Conservation (phyloP, 2,113 vertebrate genomes). For the Eurypyga helias region DNA sequence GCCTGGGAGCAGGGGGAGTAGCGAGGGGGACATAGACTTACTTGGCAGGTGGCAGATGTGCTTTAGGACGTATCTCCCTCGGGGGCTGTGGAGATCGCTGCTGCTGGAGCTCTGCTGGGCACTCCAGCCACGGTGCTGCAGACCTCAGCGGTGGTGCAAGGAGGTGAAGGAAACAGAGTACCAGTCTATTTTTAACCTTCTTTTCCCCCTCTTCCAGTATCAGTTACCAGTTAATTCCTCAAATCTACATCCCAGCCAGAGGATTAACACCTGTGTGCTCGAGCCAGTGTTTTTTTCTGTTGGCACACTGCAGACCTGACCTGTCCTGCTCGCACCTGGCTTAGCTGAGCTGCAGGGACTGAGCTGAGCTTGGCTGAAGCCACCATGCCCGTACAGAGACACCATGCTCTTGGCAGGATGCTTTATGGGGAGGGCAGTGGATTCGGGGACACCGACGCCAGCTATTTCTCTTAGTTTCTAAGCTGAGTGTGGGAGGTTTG, state of each 20-base stretch:
- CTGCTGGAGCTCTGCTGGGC: background rate
- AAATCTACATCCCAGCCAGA: background rate
- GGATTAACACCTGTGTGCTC: background rate
- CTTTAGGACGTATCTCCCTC: background rate
- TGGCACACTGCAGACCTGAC: background rate
- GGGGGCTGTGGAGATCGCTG: background rate
- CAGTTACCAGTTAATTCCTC: background rate
- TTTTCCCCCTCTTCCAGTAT: background rate
- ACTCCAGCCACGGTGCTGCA: background rate
- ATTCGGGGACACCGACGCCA: background rate
- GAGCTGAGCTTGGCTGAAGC: background rate
- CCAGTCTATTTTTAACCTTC: background rate
- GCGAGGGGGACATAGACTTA: background rate
- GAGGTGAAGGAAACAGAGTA: background rate
- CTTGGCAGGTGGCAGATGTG: background rate
- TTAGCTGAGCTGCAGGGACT: background rate
- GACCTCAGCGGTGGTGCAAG: background rate
- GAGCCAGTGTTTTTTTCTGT: background rate
- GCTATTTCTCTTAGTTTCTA: background rate
- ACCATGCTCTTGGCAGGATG: background rate
- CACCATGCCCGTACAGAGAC: accelerated
- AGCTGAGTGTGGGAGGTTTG: background rate
- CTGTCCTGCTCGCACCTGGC: background rate
- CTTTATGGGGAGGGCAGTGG: background rate
- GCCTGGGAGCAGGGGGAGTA: background rate